Conservation (phyloP, 2,113 vertebrate genomes). For the Gracilinanus agilis region DNA sequence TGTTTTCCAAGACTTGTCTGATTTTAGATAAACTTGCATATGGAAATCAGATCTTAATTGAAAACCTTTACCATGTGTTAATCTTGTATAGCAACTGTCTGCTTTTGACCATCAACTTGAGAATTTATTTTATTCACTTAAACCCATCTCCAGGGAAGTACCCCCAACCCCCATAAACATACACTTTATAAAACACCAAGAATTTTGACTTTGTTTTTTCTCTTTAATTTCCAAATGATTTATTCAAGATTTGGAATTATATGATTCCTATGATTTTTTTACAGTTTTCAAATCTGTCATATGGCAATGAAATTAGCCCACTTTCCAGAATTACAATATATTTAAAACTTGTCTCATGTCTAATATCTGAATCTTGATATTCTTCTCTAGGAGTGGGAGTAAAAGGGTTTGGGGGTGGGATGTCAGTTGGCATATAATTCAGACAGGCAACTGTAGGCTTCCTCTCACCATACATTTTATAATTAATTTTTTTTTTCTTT, state of each 20-base stretch:
- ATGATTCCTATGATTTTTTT: neutral
- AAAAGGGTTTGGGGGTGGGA: neutral
- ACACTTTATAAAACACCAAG: neutral
- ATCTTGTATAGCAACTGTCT: neutral
- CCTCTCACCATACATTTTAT: too few relatives aligned
- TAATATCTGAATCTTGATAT: neutral
- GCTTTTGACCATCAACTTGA: neutral
- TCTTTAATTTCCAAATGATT: neutral
- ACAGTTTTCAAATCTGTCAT: neutral
- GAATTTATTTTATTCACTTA: neutral
- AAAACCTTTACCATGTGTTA: neutral
- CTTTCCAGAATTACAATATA: neutral
- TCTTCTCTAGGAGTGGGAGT: neutral
- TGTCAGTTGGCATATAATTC: neutral
- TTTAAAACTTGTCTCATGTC: neutral
- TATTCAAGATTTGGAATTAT: neutral
- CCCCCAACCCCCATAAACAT: neutral
- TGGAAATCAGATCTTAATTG: neutral
- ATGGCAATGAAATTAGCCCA: neutral
- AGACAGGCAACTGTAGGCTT: neutral
- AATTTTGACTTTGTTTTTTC: neutral
- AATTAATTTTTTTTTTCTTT: too few relatives aligned
- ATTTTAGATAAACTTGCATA: neutral
- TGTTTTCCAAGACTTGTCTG: neutral
- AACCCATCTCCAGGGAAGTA: neutral